These are phyloP conservation scores for Calypte anna DNA, from an alignment of 2,113 vertebrate species.

Conservation along the genomic window DNA sequence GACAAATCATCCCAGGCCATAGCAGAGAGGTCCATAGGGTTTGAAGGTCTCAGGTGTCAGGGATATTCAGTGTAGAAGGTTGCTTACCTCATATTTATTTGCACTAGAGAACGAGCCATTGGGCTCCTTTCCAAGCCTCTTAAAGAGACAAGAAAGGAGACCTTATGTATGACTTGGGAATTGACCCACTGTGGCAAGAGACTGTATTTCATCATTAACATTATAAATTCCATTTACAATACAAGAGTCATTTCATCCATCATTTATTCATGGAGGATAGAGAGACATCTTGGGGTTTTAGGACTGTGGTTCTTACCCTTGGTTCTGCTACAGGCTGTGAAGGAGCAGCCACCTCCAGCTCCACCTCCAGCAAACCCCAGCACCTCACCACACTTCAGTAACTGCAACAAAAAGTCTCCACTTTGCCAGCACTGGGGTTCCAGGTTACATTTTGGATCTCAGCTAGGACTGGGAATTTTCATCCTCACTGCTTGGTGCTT, in stretches of 20 bases:
- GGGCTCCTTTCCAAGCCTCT: constrained; percentile 52
- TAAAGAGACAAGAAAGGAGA: constrained; percentile 46
- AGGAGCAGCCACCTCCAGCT: background rate
- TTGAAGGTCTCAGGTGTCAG: background rate
- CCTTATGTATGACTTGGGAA: background rate
- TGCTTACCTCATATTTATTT: constrained; percentile 43
- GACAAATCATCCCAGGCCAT: background rate
- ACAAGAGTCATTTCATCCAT: constrained; percentile 47
- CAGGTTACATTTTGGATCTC: background rate
- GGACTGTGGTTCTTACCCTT: background rate
- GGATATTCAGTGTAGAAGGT: background rate
- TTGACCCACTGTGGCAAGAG: background rate
- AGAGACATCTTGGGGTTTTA: background rate
- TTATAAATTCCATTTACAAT: constrained; percentile 43
- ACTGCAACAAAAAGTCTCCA: background rate
- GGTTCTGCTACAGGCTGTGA: background rate
- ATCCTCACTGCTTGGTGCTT: background rate
- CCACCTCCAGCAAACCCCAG: background rate
- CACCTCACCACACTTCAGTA: background rate
- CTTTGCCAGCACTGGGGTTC: background rate
- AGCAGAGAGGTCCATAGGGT: background rate
- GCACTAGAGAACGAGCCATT: background rate
- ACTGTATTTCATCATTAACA: background rate
- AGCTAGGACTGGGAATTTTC: no score
- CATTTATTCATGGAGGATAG: constrained; percentile 45